Percentiles rank a stretch among this genome's conserved stretches.
These are phyloP conservation scores for Casuarius casuarius DNA, from an alignment of 2,113 vertebrate genomes.

Conservation along the genomic window DNA sequence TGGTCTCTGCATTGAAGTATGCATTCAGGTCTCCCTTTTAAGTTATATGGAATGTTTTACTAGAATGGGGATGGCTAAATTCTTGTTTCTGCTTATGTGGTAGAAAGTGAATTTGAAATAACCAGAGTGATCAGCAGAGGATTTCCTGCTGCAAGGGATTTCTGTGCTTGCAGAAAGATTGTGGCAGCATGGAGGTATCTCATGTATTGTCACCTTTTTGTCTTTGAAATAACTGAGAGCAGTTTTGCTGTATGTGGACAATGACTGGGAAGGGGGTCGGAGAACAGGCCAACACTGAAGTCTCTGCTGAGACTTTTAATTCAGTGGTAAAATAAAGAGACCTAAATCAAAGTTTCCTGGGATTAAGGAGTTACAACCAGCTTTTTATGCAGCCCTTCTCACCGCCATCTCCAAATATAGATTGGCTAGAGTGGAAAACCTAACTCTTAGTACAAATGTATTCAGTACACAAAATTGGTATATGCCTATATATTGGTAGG, in stretches of 20 bases:
- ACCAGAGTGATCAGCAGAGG: background rate
- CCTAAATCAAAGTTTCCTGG: background rate
- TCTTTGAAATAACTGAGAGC: background rate
- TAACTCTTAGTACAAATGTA: background rate
- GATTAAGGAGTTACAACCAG: background rate
- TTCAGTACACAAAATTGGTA: conserved; percentile 40
- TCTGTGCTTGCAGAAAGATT: background rate
- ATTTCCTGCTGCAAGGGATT: background rate
- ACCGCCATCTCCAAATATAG: background rate
- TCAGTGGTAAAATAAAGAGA: background rate
- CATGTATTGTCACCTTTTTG: background rate
- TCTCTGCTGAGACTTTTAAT: background rate
- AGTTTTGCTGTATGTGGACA: background rate
- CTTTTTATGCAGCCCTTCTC: background rate
- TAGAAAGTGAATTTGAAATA: background rate
- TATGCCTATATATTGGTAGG: conserved; percentile 11
- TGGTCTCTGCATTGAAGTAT: background rate
- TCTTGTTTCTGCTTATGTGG: background rate
- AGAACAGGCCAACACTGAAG: background rate
- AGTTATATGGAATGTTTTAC: background rate
- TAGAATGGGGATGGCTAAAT: background rate
- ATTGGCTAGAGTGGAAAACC: conserved; percentile 2
- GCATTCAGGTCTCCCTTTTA: background rate
- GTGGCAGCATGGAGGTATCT: background rate
- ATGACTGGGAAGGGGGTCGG: background rate